Evolutionary conservation across 2,797 vertebrate species (phyloP), one percentile per base, ranked within the genome.

Genomic region (Lycodopsis pacificus): DNA sequence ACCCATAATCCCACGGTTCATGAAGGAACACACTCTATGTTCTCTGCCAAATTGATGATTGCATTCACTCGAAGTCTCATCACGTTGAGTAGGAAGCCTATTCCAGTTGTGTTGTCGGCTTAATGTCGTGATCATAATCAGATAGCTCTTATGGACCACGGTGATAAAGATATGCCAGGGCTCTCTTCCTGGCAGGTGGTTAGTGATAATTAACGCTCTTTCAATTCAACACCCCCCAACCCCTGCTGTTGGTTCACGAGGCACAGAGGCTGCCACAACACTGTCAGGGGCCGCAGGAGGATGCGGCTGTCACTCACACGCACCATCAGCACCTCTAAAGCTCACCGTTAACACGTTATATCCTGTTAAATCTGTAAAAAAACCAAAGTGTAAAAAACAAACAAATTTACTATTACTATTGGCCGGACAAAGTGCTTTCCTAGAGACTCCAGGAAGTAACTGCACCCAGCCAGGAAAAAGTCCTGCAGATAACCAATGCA

Each of bases 171-270:
- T 87, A 89, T 75, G 69, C 62, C 82, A 71, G 77, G 69, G 51
- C 73, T 87, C 79, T 85, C 65, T 86, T 88, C 89, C 84, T 86
- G 61, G 80, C 84, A 81, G 89, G 91, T 63, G 82, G 86, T 91
- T 86, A 80, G 88, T 84, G 85, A 85, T 93, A 94, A 94, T 94
- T 93, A 91, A 85, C 2, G 3, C 76, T 90, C 73, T 71, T 83
- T 91, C 79, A 91, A 86, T 84, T 77, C 80, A 91, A 74, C 7
- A 57, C 70, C 71, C 77, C 92, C 89, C 36, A 2, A 2, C 86
- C 77, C 92, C 89, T 36, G 86, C 85, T 74, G 92, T 71, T 65
- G 63, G 71, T 82, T 88, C 91, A 93, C 81, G 84, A 91, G 92
- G 90, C 87, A 68, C 80, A 30, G 76, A 88, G 78, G 83, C 86